Evolutionary conservation across 1,140 invertebrate species (phyloP).

Genomic region (Drosophila ironensis): DNA sequence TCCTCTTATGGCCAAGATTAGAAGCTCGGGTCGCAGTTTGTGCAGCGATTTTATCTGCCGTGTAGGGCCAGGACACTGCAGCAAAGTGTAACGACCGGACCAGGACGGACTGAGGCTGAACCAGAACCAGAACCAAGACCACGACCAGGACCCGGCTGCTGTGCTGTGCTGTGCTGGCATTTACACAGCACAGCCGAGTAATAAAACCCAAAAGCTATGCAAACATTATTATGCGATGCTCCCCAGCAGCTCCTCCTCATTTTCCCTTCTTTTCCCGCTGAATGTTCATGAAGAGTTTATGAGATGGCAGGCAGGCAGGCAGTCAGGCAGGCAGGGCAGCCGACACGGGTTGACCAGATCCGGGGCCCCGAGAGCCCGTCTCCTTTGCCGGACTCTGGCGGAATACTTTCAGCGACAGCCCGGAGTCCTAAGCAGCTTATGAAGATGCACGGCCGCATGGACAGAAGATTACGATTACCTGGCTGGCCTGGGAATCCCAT

Average conservation of each 20-base stretch:
- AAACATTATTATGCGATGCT: constrained; percentile 69
- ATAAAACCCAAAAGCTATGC: constrained; percentile 76
- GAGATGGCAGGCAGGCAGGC: constrained; percentile 42
- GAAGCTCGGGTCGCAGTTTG: not conserved
- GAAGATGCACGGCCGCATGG: constrained; percentile 14
- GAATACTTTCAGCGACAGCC: constrained; percentile 12
- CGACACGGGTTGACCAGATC: constrained; percentile 20
- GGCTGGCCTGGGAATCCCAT: too few species aligned
- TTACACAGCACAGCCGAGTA: constrained; percentile 69
- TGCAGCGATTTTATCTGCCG: not conserved
- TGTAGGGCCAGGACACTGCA: constrained; percentile 28
- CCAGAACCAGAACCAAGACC: too few species aligned
- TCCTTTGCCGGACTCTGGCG: constrained; percentile 17
- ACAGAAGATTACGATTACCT: constrained; percentile 29
- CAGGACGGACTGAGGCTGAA: too few species aligned
- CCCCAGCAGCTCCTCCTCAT: not conserved
- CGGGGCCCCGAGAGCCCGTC: too few species aligned
- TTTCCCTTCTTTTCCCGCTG: not conserved
- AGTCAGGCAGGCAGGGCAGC: constrained; percentile 23
- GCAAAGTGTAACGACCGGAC: constrained; percentile 36
- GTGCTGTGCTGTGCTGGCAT: constrained; percentile 63
- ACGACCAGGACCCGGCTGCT: constrained; percentile 3
- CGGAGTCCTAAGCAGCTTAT: constrained; percentile 31
- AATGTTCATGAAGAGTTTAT: constrained; percentile 41
- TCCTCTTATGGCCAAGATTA: too few species aligned